Percentiles rank a stretch among this genome's conserved stretches.
phyloP scores from a whole-genome alignment of 2,888 invertebrate genomes.

The Campoplex nolae region DNA sequence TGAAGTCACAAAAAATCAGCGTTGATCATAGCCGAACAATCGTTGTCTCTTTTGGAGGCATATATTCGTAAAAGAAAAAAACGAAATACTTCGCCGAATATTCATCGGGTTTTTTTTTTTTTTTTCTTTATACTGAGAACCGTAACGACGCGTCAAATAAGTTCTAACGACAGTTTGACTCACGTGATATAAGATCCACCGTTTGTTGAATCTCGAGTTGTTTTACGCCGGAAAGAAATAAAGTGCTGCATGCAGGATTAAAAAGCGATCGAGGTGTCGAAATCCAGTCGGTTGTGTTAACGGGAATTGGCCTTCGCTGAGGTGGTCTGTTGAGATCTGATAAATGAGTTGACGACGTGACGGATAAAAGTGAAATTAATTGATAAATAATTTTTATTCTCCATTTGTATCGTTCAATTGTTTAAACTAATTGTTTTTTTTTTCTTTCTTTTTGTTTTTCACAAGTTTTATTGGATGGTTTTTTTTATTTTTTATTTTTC shows the following conservation, averaged over 20 bases:
- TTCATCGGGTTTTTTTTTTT: background rate
- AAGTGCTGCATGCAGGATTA: constrained; percentile 89
- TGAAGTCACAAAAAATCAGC: background rate
- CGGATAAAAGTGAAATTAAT: background rate
- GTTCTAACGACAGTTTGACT: constrained; percentile 5
- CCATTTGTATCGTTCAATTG: background rate
- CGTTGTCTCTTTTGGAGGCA: background rate
- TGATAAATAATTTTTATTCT: background rate
- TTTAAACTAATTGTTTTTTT: background rate
- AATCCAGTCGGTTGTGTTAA: constrained; percentile 87
- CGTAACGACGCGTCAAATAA: background rate
- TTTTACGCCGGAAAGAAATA: constrained; percentile 89
- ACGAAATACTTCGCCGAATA: too few species aligned
- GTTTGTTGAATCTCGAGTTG: constrained; percentile 92
- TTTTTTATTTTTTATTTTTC: background rate
- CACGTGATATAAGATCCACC: constrained; percentile 86
- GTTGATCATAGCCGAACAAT: background rate
- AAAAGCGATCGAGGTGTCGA: constrained; percentile 87
- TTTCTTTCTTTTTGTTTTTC: background rate
- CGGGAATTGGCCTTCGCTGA: constrained; percentile 86
- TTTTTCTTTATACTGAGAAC: background rate
- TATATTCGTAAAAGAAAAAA: background rate
- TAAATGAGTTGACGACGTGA: constrained; percentile 9
- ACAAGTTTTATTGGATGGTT: background rate
- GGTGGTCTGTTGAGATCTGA: constrained; percentile 60